Base-by-base conservation (phyloP, 2,888 invertebrate genomes). In the Melanargia galathea region DNA sequence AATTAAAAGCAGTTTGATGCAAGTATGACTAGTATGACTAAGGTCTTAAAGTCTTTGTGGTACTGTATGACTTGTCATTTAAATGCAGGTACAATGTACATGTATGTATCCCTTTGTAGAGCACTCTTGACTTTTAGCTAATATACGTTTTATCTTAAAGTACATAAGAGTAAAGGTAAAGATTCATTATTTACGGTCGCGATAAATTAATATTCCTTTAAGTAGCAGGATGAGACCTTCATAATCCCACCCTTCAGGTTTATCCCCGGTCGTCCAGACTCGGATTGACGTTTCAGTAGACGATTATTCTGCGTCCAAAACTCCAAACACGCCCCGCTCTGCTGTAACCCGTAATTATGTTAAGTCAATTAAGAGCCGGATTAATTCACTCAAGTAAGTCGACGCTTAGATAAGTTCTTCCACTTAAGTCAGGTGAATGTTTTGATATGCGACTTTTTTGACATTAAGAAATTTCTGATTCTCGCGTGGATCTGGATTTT, bases 161-260 rank as follows among this genome's bases (percentile, higher is more conserved):
- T 22, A 22, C 45, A 8, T 18, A 46, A 11, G 20, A 45, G 45
- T 20, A 20, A 40, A 22, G 22, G 4, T 18, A 18, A 43, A 10
- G 45, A 10, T 16, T 10, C 76, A 79, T 81, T 78, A 78, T 78
- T 75, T 78, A 73, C 78, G 76, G 78, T 75, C 76, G 80, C 79
- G 82, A 83, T 83, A 85, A 86, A 33, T 83, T 84, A 84, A 87
- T 87, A 86, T 86, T 84, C 81, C 82, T 75, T 76, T 81, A 80
- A 77, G 78, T 76, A 75, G 70, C 77, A 79, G 83, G 83, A 82
- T 83, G 79, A 79, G 84, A 87, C 89, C 88, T 82, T 86, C 85
- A 88, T 89, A 90, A 90, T 89, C 89, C 87, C 77, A 83, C 87
- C 87, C 87, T 86, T 81, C 85, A 84, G 85, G 83, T 82, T 81